Percentiles rank a stretch among this genome's conserved stretches.
Evolutionary conservation across 2,797 vertebrate species (phyloP).

Genomic region (Sphenodon punctatus): DNA sequence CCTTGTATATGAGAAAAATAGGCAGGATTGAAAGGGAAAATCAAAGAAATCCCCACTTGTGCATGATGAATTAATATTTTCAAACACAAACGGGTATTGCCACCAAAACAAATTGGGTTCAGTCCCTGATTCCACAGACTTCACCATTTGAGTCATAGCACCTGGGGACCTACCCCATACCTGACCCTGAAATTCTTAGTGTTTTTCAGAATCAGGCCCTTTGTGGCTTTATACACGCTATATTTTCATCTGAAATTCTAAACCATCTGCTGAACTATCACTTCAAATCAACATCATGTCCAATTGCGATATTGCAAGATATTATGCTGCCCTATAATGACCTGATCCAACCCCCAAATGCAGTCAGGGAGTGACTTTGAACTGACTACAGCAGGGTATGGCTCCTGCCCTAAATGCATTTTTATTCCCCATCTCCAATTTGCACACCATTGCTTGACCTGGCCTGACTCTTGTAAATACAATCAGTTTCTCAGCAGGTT

Average conservation of each 20-base stretch:
- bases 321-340: too few relatives aligned
- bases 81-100: too few relatives aligned
- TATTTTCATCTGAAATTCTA: not conserved
- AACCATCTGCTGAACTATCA: not conserved
- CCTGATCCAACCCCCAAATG: too few relatives aligned
- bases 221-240: not conserved
- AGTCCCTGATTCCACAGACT: too few relatives aligned
- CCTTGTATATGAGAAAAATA: not conserved
- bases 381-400: too few relatives aligned
- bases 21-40: too few relatives aligned
- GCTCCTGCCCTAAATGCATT: too few relatives aligned
- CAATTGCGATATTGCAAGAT: not conserved
- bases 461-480: not conserved
- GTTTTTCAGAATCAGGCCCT: not conserved
- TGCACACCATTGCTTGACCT: not conserved
- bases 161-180: not conserved
- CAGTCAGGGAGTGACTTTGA: too few relatives aligned
- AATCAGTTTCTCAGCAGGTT: not conserved
- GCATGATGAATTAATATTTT: too few relatives aligned
- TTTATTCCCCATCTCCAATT: not conserved
- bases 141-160: not conserved
- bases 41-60: not conserved
- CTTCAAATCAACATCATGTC: not conserved
- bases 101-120: too few relatives aligned
- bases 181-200: not conserved